These are phyloP conservation scores for Thripadectes ignobilis DNA, from an alignment of 2,797 vertebrate species.

Conservation along the genomic window DNA sequence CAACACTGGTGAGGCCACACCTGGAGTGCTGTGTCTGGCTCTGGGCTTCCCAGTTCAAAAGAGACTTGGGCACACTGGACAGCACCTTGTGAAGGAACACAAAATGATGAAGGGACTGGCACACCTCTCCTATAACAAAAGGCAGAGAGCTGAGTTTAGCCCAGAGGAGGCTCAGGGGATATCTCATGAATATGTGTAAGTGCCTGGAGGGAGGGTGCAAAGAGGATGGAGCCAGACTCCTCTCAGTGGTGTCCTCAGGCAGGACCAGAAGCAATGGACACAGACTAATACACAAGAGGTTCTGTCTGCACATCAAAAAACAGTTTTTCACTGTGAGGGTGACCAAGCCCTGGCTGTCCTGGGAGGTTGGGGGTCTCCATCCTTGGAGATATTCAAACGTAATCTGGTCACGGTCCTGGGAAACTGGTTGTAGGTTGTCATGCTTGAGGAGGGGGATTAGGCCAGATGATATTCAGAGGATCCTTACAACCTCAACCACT, in stretches of 20 bases:
- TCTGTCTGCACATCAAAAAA: background rate
- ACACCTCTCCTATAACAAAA: background rate
- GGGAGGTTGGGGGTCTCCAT: background rate
- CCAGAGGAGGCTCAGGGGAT: background rate
- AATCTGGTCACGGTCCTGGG: background rate
- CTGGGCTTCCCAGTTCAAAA: background rate
- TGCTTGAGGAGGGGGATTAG: background rate
- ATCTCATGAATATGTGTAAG: background rate
- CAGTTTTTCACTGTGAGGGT: background rate
- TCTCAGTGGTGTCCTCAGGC: background rate
- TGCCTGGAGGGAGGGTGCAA: background rate
- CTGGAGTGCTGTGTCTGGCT: background rate
- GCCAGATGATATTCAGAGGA: no score
- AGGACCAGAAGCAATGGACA: background rate
- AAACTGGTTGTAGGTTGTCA: background rate
- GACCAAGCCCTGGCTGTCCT: accelerated
- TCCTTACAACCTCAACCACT: background rate
- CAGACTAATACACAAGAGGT: background rate
- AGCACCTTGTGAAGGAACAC: accelerated
- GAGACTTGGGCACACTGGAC: no score
- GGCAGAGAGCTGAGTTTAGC: background rate
- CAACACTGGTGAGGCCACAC: background rate
- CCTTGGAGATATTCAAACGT: background rate
- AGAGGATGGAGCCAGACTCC: background rate
- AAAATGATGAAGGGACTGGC: background rate